A percentile compares a stretch with the other conserved stretches of the same genome.
Conservation (phyloP, 2,888 invertebrate species). For the Cyaniris semiargus region DNA sequence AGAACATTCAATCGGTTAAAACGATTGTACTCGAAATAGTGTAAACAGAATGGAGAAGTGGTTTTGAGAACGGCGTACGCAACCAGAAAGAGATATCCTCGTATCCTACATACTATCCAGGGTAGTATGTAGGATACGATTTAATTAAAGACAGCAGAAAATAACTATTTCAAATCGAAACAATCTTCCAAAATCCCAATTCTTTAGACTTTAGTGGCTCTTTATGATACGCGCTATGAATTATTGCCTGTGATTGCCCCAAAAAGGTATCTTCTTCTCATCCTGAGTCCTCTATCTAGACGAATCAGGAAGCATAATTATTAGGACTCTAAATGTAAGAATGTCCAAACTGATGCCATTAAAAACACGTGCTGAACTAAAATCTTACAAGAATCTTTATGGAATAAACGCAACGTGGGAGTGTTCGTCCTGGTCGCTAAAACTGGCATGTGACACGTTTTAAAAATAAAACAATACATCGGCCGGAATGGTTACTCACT, state of each 20-base stretch:
- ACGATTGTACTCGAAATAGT: conserved; percentile 17
- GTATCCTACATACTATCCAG: too few relatives aligned
- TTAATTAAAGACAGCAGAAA: neutral
- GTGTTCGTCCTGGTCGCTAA: neutral
- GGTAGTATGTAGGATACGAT: too few relatives aligned
- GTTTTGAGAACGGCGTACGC: too few relatives aligned
- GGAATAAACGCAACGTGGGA: conserved; percentile 10
- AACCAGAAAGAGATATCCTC: too few relatives aligned
- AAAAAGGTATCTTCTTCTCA: neutral
- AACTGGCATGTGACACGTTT: neutral
- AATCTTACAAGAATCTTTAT: neutral
- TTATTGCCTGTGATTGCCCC: neutral
- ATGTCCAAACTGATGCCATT: neutral
- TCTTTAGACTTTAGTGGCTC: neutral
- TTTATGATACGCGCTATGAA: neutral
- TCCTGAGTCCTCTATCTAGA: too few relatives aligned
- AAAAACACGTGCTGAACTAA: neutral
- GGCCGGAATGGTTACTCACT: conserved; percentile 3
- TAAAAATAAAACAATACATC: conserved; percentile 11
- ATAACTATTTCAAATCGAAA: neutral
- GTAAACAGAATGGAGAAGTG: neutral
- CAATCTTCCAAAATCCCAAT: neutral
- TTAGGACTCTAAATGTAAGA: neutral
- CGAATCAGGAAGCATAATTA: neutral
- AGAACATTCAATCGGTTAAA: conserved; percentile 49